Conservation (phyloP, 2,888 invertebrate genomes). For the Cylloceria caligata region DNA sequence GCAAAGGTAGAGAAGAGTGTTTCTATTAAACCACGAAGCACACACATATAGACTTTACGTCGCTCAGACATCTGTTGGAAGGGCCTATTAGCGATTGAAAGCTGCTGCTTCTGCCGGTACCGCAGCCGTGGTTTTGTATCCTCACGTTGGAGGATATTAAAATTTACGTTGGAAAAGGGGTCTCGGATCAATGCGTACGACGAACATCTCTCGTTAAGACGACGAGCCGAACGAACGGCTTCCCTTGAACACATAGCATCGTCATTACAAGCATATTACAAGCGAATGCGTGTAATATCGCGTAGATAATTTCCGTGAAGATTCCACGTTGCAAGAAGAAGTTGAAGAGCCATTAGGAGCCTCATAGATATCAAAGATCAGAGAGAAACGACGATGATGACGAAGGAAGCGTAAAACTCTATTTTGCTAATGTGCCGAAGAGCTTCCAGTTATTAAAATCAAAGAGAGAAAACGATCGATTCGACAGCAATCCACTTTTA, state of each 20-base stretch:
- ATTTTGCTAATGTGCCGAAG: not conserved
- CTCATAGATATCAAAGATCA: conserved; percentile 48
- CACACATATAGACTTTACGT: conserved; percentile 20
- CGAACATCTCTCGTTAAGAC: conserved; percentile 32
- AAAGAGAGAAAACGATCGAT: not conserved
- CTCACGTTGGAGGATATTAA: conserved; percentile 11
- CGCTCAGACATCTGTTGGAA: conserved; percentile 45
- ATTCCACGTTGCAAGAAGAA: conserved; percentile 17
- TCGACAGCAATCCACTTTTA: not conserved
- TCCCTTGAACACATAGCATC: not conserved
- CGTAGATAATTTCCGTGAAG: conserved; percentile 57
- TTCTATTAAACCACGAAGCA: conserved; percentile 23
- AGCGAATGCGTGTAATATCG: conserved; percentile 20
- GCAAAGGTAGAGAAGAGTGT: not conserved
- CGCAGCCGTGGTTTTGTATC: not conserved
- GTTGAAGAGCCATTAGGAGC: conserved; percentile 41
- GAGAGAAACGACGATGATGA: conserved; percentile 31
- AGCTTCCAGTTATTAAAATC: conserved; percentile 1
- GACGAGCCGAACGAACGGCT: conserved; percentile 19
- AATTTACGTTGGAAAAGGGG: conserved; percentile 29
- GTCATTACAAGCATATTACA: not conserved
- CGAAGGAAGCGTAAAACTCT: conserved; percentile 3
- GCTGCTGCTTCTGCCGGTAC: not conserved
- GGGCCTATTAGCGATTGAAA: conserved; percentile 44
- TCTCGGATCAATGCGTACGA: conserved; percentile 14